Percentiles rank a stretch among this genome's conserved stretches.
Evolutionary conservation across 2,888 invertebrate genomes (phyloP).

Genomic region (Caenorhabditis macrosperma): DNA sequence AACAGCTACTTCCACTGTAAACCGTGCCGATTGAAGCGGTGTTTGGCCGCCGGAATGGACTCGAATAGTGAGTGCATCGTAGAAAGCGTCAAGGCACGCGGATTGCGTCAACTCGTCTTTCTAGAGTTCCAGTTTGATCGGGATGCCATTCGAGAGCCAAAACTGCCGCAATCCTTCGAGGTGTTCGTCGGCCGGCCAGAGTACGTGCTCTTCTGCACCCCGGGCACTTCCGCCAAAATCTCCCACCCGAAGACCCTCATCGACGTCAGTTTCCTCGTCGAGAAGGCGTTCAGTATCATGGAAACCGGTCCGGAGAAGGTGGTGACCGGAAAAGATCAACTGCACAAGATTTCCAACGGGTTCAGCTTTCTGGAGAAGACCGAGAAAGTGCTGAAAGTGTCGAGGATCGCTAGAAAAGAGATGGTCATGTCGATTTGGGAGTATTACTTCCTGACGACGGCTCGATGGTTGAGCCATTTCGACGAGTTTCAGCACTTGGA

Average conservation of each 20-base stretch:
- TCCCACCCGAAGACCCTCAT: slow-evolving; percentile 30
- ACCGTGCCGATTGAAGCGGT: slow-evolving; percentile 50
- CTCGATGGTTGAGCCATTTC: slow-evolving; percentile 10
- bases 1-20: slow-evolving; percentile 23
- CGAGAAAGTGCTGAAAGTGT: no score
- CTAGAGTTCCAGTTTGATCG: slow-evolving; percentile 43
- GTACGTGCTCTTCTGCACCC: slow-evolving; percentile 30
- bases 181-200: slow-evolving; percentile 36
- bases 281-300: neutral
- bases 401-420: no score
- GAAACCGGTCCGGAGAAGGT: slow-evolving; percentile 11
- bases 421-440: no score
- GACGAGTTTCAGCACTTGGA: slow-evolving; percentile 7
- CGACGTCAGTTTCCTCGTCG: slow-evolving; percentile 13
- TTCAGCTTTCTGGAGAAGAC: slow-evolving; percentile 21
- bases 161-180: slow-evolving; percentile 11
- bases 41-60: slow-evolving; percentile 55
- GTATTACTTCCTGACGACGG: slow-evolving; percentile 3
- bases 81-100: no score
- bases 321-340: slow-evolving; percentile 1
- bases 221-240: slow-evolving; percentile 7
- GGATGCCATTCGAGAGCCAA: neutral
- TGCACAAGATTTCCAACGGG: slow-evolving; percentile 25
- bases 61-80: slow-evolving; percentile 43
- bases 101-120: neutral